Base-by-base conservation (phyloP, 2,888 invertebrate genomes). In the Tuberolachnus salignus region DNA sequence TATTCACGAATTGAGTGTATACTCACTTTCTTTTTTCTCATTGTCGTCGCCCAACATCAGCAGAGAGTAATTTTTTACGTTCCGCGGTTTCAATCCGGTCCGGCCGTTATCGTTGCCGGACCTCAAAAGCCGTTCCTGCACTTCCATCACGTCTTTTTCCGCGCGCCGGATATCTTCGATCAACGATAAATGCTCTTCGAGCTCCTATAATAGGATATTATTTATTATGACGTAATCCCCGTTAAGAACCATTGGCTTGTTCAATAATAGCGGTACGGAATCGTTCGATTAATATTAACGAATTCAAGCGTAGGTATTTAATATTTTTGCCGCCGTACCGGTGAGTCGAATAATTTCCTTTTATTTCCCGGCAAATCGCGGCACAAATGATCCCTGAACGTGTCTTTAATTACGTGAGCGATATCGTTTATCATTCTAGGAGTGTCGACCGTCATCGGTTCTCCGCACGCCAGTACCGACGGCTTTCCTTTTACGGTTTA, bases 101-200 rank as follows among this genome's bases (percentile, higher is more conserved):
- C 11, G 8, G 1, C 21, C 1, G 42, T 42, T 23, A 11, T 21
- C 13, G 63, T 64, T 21, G 21, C 9, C 3, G n/a, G 42, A 21
- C 13, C 19, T 75, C 16, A 75, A 75, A 55, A 67, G 49, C 1
- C 51, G 57, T 13, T 78, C 67, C 61, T 78, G 57, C 10, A 59
- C 59, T 69, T 78, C 51, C 78, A 78, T 78, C 19, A 78, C 69
- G 21, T 78, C 67, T 49, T 69, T 51, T 59, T 78, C 78, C 49
- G 78, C 78, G 10, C 69, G n/a, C 21, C 78, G 59, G 34, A 78
- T 78, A 3, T 69, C 42, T 57, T 69, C 67, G 9, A 78, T 61
- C 26, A 59, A 34, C 8, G 46, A 49, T 8, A 78, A 23, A 69
- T 75, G 75, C 42, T 78, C 21, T 49, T 51, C 46, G 49, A 78